Conservation (phyloP, 2,113 vertebrate species). For the Oenanthe oenanthe region DNA sequence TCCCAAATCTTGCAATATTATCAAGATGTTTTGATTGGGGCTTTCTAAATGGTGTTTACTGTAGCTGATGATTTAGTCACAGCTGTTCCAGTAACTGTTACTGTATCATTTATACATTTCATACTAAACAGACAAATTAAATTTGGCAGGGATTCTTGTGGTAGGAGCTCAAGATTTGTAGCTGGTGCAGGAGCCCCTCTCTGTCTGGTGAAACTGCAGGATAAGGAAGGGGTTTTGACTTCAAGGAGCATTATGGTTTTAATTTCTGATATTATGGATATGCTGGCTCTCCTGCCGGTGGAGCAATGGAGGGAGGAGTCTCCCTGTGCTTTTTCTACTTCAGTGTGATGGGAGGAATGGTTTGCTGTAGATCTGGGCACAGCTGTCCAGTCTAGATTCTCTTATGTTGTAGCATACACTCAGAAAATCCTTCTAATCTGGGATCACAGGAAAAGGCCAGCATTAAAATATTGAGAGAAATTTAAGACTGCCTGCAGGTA, state of each 20-base stretch:
- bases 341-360: neutral
- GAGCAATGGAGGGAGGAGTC: neutral
- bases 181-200: neutral
- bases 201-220: neutral
- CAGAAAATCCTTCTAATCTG: neutral
- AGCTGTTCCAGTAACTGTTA: constrained; percentile 42
- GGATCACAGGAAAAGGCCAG: neutral
- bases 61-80: constrained; percentile 36
- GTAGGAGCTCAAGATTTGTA: neutral
- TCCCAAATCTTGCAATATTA: neutral
- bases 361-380: neutral
- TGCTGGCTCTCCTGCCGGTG: neutral
- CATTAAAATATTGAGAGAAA: neutral
- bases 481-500: neutral
- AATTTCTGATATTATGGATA: neutral
- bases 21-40: neutral
- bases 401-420: fast-evolving
- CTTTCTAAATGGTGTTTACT: constrained; percentile 51
- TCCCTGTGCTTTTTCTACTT: neutral
- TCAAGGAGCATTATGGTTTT: neutral
- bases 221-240: neutral
- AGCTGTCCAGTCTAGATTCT: neutral
- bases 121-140: constrained; percentile 23
- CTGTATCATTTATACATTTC: constrained; percentile 11
- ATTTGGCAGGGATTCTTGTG: neutral